Evolutionary conservation across 2,888 invertebrate genomes (phyloP).

Genomic region (Agriopis leucophaearia): DNA sequence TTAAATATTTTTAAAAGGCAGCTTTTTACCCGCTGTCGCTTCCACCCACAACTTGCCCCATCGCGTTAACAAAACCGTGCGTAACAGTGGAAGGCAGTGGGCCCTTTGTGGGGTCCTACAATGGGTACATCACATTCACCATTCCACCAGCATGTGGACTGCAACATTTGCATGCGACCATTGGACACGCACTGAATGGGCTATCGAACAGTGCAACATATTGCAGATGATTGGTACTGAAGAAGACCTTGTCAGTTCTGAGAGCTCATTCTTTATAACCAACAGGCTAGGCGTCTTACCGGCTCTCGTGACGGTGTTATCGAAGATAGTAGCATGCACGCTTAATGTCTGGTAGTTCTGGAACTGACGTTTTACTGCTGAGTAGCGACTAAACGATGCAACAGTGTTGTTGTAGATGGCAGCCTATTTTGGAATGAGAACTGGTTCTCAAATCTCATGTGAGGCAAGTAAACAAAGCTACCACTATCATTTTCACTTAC

Average conservation of each 20-base stretch:
- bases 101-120: slow-evolving; percentile 67
- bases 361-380: too few relatives aligned
- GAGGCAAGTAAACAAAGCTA: too few relatives aligned
- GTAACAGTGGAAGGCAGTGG: slow-evolving; percentile 77
- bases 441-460: too few relatives aligned
- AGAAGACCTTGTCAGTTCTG: background rate
- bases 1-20: background rate
- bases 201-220: slow-evolving; percentile 10
- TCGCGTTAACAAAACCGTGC: slow-evolving; percentile 62
- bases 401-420: too few relatives aligned
- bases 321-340: too few relatives aligned
- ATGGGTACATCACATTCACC: slow-evolving; percentile 31
- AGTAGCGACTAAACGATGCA: too few relatives aligned
- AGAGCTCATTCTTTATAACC: background rate
- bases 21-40: slow-evolving; percentile 38
- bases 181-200: slow-evolving; percentile 13
- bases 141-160: slow-evolving; percentile 29
- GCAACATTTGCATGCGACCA: slow-evolving; percentile 25
- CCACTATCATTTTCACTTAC: too few relatives aligned
- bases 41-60: slow-evolving; percentile 32
- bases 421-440: too few relatives aligned
- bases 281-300: background rate
- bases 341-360: background rate
- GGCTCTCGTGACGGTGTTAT: background rate
- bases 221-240: slow-evolving; percentile 15